Base-by-base conservation (phyloP, 64 coral and sea anemone genomes). In the Astreopora myriophthalma region DNA sequence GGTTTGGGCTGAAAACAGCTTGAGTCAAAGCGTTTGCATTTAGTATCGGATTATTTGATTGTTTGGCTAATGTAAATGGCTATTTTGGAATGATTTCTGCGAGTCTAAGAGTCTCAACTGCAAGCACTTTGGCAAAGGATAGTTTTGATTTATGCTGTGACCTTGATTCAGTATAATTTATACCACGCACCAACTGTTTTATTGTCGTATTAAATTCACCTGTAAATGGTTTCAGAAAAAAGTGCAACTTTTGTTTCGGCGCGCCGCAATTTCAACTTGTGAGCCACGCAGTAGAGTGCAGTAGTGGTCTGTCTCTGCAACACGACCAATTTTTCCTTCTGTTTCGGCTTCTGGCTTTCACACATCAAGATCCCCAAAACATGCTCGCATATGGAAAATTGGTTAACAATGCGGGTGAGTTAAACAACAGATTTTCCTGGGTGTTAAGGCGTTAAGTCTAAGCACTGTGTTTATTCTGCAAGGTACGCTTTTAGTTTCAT, bases 371-470 rank as follows among this genome's bases (percentile, higher is more conserved):
- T 64, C 38, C 79, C 61, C 52, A 62, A 83, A 55, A 24, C 2
- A 38, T 83, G 79, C 38, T 83, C 34, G 17, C 79, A 83, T 65
- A 34, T 63, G 79, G 31, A 83, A 83, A 64, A 83, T 83, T 83
- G 79, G 55, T 83, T 65, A 83, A 26, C 79, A 64, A 13, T 38
- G 55, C 55, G 55, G 52, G 79, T 83, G 79, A 64, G 34, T 62
- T 64, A 83, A 83, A 83, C 57, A 83, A 83, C 79, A 83, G 79
- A 83, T 83, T 83, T 83, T 9, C 8, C 11, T 8, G 33, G 79
- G 79, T 35, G 79, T 11, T 83, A 83, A 83, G 79, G 79, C 79
- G 79, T 22, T 83, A 83, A 64, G 57, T 5, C 33, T 65, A 83
- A 83, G 55, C 8, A 63, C 2, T 3, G 19, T 83, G 79, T 83